Evolutionary conservation across 2,888 invertebrate species (phyloP).

Genomic region (Malacosoma neustria): DNA sequence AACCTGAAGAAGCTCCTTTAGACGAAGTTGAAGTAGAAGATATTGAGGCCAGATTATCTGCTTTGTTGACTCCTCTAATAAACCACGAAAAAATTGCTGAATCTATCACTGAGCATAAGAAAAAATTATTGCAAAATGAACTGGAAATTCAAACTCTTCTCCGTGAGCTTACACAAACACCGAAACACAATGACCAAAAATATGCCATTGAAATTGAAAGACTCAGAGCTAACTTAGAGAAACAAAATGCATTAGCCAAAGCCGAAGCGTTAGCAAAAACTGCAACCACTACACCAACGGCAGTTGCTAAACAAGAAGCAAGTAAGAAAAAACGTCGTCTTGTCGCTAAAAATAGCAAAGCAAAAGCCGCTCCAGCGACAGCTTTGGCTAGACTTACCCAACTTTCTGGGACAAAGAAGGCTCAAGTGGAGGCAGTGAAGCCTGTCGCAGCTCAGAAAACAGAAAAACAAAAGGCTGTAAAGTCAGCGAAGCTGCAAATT

Average conservation of each 20-base stretch:
- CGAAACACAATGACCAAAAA: slow-evolving; percentile 35
- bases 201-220: slow-evolving; percentile 34
- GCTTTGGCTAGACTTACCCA: slow-evolving; percentile 24
- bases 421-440: slow-evolving; percentile 7
- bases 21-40: slow-evolving; percentile 7
- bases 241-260: slow-evolving; percentile 32
- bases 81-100: slow-evolving; percentile 19
- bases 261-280: slow-evolving; percentile 32
- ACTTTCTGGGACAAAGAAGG: neutral
- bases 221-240: slow-evolving; percentile 27
- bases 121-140: slow-evolving; percentile 18
- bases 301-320: slow-evolving; percentile 26
- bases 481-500: slow-evolving; percentile 21
- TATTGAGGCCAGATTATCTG: slow-evolving; percentile 10
- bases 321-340: slow-evolving; percentile 22
- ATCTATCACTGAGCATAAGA: slow-evolving; percentile 16
- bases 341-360: slow-evolving; percentile 21
- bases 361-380: slow-evolving; percentile 8
- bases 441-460: slow-evolving; percentile 24
- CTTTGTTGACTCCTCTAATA: slow-evolving; percentile 17
- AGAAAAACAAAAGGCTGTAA: slow-evolving; percentile 25
- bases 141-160: slow-evolving; percentile 17
- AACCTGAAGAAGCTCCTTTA: slow-evolving; percentile 2
- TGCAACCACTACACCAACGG: slow-evolving; percentile 12
- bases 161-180: slow-evolving; percentile 29